Conservation (phyloP, 2,797 vertebrate species). For the Sus cebifrons region DNA sequence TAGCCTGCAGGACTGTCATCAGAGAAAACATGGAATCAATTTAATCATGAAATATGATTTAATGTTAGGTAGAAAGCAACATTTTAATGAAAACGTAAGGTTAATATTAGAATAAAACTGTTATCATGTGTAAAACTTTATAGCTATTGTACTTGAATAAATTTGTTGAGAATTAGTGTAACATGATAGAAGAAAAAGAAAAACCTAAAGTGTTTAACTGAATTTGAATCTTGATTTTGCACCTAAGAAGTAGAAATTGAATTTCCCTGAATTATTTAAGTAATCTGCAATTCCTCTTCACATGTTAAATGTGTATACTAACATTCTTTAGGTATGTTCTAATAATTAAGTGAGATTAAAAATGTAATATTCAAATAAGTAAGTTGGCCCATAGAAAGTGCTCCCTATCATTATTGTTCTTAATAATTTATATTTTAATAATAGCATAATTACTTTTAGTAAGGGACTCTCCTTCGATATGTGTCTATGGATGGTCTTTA, state of each 20-base stretch:
- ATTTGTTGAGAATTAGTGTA: background rate
- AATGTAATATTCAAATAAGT: background rate
- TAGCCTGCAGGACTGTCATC: background rate
- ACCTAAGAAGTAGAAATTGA: background rate
- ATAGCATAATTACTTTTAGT: background rate
- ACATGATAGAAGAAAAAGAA: background rate
- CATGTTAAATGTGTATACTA: background rate
- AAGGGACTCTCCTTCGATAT: background rate
- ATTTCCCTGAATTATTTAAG: background rate
- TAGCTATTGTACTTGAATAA: background rate
- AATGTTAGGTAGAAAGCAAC: background rate
- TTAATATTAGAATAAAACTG: background rate
- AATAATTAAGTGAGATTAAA: conserved; percentile 29
- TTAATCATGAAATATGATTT: background rate
- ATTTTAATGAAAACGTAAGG: background rate
- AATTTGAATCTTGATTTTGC: conserved; percentile 11
- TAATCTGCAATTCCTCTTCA: background rate
- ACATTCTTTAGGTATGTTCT: background rate
- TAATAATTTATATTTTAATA: background rate
- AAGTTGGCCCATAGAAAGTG: background rate
- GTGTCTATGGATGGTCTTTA: background rate
- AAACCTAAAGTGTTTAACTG: background rate
- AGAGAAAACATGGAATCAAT: background rate
- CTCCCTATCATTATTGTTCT: background rate
- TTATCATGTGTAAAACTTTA: background rate